These are phyloP conservation scores for Sorex araneus DNA, from an alignment of 2,113 vertebrate species.

Conservation along the genomic window DNA sequence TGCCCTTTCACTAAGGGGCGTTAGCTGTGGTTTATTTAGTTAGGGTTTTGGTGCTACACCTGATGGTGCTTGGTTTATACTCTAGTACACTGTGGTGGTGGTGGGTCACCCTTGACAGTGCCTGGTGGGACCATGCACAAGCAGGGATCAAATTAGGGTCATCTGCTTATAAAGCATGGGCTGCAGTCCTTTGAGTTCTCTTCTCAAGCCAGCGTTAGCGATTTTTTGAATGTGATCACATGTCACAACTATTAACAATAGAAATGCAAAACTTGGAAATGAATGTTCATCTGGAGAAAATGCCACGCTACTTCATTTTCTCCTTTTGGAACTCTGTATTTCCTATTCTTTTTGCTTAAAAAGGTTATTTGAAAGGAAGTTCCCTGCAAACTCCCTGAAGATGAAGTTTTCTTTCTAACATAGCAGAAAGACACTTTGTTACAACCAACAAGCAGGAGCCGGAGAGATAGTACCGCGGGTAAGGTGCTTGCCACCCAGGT, in stretches of 20 bases:
- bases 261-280: slow-evolving; percentile 16
- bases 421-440: neutral
- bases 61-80: no score
- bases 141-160: no score
- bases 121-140: no score
- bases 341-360: neutral
- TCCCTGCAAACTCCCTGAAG: neutral
- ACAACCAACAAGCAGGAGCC: no score
- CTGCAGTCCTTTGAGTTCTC: no score
- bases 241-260: neutral
- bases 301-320: neutral
- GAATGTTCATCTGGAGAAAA: slow-evolving; percentile 51
- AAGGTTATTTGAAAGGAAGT: neutral
- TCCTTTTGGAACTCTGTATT: slow-evolving; percentile 30
- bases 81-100: no score
- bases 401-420: neutral
- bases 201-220: no score
- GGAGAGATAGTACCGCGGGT: neutral
- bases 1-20: neutral
- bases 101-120: no score
- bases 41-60: no score
- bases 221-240: neutral
- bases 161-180: no score
- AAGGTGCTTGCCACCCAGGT: no score
- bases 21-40: neutral